Percentiles rank a stretch among this genome's conserved stretches.
phyloP scores from a whole-genome alignment of 2,113 vertebrate genomes.

The Tupaia chinensis region DNA sequence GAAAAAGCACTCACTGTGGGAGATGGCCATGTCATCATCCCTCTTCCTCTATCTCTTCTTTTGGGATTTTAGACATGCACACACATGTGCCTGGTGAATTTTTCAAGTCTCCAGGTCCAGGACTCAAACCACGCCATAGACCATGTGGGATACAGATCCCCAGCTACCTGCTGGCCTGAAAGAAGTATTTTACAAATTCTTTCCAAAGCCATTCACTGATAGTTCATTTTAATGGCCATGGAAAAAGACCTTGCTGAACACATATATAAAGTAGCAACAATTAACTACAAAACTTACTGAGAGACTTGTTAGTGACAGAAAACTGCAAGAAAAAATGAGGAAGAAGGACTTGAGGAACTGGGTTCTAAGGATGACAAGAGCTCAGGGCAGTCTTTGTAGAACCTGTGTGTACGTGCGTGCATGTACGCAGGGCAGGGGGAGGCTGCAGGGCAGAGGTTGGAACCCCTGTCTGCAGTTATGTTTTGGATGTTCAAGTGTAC shows the following conservation, averaged over 20 bases:
- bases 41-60: too few relatives aligned
- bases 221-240: background rate
- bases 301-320: background rate
- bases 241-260: background rate
- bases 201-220: background rate
- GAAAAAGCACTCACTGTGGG: too few relatives aligned
- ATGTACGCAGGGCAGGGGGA: too few relatives aligned
- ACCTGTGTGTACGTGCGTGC: too few relatives aligned
- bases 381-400: background rate
- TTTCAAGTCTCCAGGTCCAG: too few relatives aligned
- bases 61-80: too few relatives aligned
- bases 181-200: background rate
- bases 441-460: too few relatives aligned
- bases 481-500: background rate
- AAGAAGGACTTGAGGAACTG: background rate
- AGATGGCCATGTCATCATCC: too few relatives aligned
- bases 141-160: too few relatives aligned
- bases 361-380: background rate
- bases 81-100: too few relatives aligned
- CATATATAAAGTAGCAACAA: background rate
- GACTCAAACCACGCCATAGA: too few relatives aligned
- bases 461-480: background rate
- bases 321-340: background rate
- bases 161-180: background rate
- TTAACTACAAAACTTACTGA: background rate